Percentiles rank a stretch among this genome's conserved stretches.
phyloP scores from a whole-genome alignment of 2,797 vertebrate genomes.

The Chelonia mydas region DNA sequence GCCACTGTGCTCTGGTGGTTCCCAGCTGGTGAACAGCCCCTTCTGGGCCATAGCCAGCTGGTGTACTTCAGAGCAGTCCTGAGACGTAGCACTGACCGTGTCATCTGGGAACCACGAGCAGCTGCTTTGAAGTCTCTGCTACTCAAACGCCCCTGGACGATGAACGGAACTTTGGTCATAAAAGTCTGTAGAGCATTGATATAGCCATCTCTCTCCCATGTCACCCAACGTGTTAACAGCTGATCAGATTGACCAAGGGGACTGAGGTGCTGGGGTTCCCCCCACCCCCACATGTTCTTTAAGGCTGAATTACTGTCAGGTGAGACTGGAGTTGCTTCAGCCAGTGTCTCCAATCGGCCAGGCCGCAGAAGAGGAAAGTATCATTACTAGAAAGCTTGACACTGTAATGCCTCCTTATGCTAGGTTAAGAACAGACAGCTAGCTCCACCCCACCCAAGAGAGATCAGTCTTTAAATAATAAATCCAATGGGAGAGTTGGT shows the following conservation, averaged over 20 bases:
- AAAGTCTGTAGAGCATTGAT: not conserved
- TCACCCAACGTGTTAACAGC: not conserved
- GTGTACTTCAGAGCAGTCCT: not conserved
- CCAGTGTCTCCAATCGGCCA: not conserved
- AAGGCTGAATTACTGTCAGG: not conserved
- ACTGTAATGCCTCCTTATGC: not conserved
- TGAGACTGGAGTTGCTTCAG: not conserved
- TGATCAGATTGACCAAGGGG: not conserved
- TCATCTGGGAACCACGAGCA: not conserved
- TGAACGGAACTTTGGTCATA: not conserved
- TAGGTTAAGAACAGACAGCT: not conserved
- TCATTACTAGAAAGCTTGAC: not conserved
- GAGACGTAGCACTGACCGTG: not conserved
- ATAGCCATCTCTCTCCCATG: too few species aligned
- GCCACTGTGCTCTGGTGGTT: rapidly evolving
- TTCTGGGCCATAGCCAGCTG: not conserved
- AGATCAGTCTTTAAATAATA: not conserved
- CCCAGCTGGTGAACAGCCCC: not conserved
- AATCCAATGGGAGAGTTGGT: not conserved
- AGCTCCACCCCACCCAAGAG: not conserved
- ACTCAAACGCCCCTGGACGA: not conserved
- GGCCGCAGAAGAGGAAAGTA: not conserved
- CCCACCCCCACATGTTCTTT: not conserved
- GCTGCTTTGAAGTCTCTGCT: not conserved
- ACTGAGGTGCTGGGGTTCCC: not conserved